Evolutionary conservation across 2,797 vertebrate species (phyloP), one percentile per base, ranked within the genome.

Genomic region (Labroides dimidiatus): DNA sequence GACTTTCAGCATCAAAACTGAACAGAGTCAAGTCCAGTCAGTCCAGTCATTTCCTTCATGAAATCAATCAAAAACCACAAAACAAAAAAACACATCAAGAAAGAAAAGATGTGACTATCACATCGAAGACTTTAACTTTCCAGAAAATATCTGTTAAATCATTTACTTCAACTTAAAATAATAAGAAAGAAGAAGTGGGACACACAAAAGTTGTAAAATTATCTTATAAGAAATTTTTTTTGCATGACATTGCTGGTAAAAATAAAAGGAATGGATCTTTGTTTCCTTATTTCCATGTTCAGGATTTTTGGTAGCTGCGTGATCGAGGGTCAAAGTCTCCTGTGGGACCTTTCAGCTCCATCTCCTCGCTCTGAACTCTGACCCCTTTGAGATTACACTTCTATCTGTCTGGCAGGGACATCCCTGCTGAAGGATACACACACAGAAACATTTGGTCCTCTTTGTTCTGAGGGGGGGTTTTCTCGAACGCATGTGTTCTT

Each of bases 301-400:
- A 23, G 24, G 14, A 15, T 36, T 33, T 51, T 47, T 58, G 19
- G 17, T 30, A 43, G 43, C 23, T 4, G 13, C 19, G 6, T 12
- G 4, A 42, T 48, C n/a, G n/a, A n/a, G n/a, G n/a, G n/a, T 55
- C 54, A 16, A 12, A 49, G 43, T 58, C 30, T 45, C 44, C 56
- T 39, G n/a, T 12, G 37, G 21, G 21, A 47, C 13, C 20, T 51
- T 10, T 19, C n/a, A 36, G 19, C 19, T 13, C 17, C 6, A 11
- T 64, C 27, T 45, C 11, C 44, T 37, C 60, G 13, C 19, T 4
- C 19, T 50, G 15, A 42, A 5, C 21, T 13, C 7, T 63, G n/a
- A 17, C 16, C 19, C 15, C 0, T 24, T n/a, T 48, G 5, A 24
- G 30, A 59, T 37, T 49, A 45, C 20, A 36, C 54, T n/a, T 17